Base-by-base conservation (phyloP, 1,140 invertebrate species). In the Cyphomyrmex costatus region DNA sequence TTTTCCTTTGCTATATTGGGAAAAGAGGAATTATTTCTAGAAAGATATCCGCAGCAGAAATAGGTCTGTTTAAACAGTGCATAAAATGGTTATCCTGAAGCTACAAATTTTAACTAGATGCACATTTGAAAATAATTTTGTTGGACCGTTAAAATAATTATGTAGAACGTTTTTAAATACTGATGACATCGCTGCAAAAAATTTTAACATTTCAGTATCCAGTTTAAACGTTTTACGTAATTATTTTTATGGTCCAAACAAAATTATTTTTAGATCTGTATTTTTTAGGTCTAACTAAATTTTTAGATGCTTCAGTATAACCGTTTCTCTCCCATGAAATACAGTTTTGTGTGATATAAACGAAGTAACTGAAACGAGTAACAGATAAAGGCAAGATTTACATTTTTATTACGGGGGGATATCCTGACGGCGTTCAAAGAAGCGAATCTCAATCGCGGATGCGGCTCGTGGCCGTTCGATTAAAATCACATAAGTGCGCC, bases 401-500 rank as follows among this genome's bases (percentile, higher is more conserved):
- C 16, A 65, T 68, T 83, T 83, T 83, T 24, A 77, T 85, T 16
- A 36, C 49, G 56, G 24, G 21, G 5, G n/a, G n/a, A n/a, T n/a
- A 74, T 85, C 36, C 73, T 12, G 6, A 30, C 2, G 8, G 61
- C 53, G 56, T 73, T 76, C 49, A n/a, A 71, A 49, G 24, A 71
- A 4, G 7, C 2, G 10, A 71, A 46, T 58, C 16, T 49, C 63
- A 21, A 36, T 85, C 74, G 21, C 51, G 12, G 53, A 61, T 56
- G 51, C 56, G n/a, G 51, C 10, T 46, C 56, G 36, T 27, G 33
- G 60, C 19, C 21, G 49, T 33, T 16, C 78, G 65, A 80, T 82
- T 82, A 82, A 82, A 73, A 82, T 82, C 66, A 36, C 66, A 30
- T 73, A 82, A 82, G 33, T 7, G 46, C 53, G 36, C 58, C 86